Conservation (phyloP, 30 jellyfish, hydroid and myxozoan species). For the Hydra vulgaris region DNA sequence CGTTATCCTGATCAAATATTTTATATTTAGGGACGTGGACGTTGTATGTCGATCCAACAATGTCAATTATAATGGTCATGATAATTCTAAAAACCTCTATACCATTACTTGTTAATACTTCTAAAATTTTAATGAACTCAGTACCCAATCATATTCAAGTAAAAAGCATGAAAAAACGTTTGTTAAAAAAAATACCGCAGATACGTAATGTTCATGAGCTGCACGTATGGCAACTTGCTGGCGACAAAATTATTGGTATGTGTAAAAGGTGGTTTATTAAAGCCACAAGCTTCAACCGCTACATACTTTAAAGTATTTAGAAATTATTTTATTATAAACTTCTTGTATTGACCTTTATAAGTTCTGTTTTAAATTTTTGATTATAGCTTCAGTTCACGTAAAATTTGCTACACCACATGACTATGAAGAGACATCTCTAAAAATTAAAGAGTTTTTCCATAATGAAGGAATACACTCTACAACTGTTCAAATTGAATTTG, state of each 20-base stretch:
- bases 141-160: constrained; percentile 87
- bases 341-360: background rate
- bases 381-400: constrained; percentile 47
- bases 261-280: no score
- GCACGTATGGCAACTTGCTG: constrained; percentile 97
- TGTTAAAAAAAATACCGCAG: constrained; percentile 40
- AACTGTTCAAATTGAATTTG: constrained; percentile 42
- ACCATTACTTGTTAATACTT: constrained; percentile 76
- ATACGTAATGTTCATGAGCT: constrained; percentile 74
- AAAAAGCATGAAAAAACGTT: constrained; percentile 45
- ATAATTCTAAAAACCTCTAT: constrained; percentile 88
- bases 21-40: constrained; percentile 61
- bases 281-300: no score
- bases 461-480: constrained; percentile 45
- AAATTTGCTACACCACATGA: constrained; percentile 27
- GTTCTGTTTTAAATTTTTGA: background rate
- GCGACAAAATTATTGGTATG: constrained; percentile 83
- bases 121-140: constrained; percentile 85
- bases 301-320: no score
- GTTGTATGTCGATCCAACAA: constrained; percentile 84
- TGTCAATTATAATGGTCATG: constrained; percentile 84
- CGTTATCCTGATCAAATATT: no score
- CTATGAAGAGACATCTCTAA: constrained; percentile 16
- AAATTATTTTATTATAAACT: background rate
- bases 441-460: constrained; percentile 41